Base-by-base conservation (phyloP, 1,140 invertebrate species). In the Eubasilissa regina region DNA sequence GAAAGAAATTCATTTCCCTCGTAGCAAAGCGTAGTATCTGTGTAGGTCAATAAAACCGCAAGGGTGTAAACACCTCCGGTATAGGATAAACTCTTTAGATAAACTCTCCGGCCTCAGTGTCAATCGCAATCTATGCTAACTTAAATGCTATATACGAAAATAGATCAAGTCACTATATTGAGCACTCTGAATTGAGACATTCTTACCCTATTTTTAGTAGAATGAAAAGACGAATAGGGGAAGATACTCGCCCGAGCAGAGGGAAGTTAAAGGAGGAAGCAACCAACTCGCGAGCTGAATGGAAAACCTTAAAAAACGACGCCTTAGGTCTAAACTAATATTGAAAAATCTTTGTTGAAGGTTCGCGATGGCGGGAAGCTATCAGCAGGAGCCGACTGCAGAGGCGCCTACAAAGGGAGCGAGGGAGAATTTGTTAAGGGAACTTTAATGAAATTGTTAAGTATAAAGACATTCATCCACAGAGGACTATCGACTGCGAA, bases 361-460 rank as follows among this genome's bases (percentile, higher is more conserved):
- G 35, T 55, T 73, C 51, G 51, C 8, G 19, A 43, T 43, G 19
- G 51, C 21, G 51, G 48, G 15, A 35, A 45, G 48, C 68, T n/a
- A n/a, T n/a, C 8, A 35, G 72, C 72, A 13, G 64, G 64, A 45
- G 21, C 8, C 43, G 35, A 19, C 35, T 47, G 68, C 47, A 72
- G 3, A 19, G 68, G 19, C 68, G 47, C 43, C 35, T 15, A 76
- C 55, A 76, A 60, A 64, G 21, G 47, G 25, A n/a, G 19, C 11
- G 60, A n/a, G 35, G 17, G 47, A 56, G 19, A 43, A 77, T 68
- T 77, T 77, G 47, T 68, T 68, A n/a, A 76, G 48, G 47, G 45
- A 77, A 77, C 75, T 77, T 77, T 77, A 77, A 77, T 77, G 62
- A 77, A 77, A 77, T 77, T 77, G 75, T 55, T 77, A 53, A 68